These are phyloP conservation scores for Pseudomyrmex dendroicus DNA, from an alignment of 1,140 invertebrate genomes.

Conservation along the genomic window DNA sequence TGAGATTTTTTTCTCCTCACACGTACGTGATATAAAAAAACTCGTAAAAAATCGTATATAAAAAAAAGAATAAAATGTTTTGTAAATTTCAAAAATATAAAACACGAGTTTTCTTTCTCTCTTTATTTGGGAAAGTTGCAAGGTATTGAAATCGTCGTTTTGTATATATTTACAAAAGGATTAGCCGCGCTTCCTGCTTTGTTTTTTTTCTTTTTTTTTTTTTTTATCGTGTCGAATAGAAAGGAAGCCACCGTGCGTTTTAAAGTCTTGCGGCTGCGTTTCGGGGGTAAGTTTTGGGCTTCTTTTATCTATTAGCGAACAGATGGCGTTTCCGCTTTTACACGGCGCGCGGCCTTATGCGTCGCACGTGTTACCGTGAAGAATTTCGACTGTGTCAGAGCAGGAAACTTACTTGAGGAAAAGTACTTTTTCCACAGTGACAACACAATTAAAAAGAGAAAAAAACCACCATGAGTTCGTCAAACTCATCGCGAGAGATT, in stretches of 20 bases:
- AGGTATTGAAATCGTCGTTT: too few species aligned
- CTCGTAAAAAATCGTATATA: too few species aligned
- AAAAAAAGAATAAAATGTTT: background rate
- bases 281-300: constrained; percentile 58
- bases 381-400: constrained; percentile 48
- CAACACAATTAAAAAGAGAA: background rate
- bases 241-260: constrained; percentile 54
- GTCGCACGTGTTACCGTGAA: constrained; percentile 62
- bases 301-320: constrained; percentile 53
- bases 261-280: constrained; percentile 56
- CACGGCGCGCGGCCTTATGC: constrained; percentile 39
- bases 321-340: constrained; percentile 73
- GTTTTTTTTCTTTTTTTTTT: background rate
- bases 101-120: too few species aligned
- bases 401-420: constrained; percentile 10
- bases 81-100: background rate
- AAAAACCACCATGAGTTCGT: background rate
- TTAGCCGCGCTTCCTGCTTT: too few species aligned
- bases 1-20: background rate
- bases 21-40: too few species aligned
- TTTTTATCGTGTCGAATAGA: constrained; percentile 15
- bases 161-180: background rate
- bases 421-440: constrained; percentile 1
- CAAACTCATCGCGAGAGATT: background rate
- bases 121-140: too few species aligned